Evolutionary conservation across 2,888 invertebrate species (phyloP).

Genomic region (Drosophila gaucha): DNA sequence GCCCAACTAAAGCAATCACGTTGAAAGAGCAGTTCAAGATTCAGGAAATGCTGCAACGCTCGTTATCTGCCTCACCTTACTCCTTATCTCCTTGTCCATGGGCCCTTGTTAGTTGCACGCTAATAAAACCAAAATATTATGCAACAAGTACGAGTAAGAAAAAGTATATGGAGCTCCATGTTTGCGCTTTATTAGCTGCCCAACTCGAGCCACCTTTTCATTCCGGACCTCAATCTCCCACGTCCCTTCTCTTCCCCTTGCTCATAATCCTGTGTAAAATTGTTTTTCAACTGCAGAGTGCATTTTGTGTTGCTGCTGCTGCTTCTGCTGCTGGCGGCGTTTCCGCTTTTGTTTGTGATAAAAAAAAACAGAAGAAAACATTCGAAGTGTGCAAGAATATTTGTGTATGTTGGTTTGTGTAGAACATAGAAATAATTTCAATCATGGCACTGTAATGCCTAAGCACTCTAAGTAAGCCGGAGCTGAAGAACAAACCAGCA

Average conservation of each 20-base stretch:
- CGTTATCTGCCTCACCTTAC: neutral
- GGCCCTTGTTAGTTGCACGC: slow-evolving; percentile 30
- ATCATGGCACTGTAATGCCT: slow-evolving; percentile 66
- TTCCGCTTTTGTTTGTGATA: slow-evolving; percentile 43
- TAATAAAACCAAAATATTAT: slow-evolving; percentile 77
- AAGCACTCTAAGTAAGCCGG: slow-evolving; percentile 42
- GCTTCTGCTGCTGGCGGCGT: slow-evolving; percentile 6
- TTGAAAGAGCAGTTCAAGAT: slow-evolving; percentile 62
- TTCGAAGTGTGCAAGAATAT: slow-evolving; percentile 9
- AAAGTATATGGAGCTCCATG: slow-evolving; percentile 47
- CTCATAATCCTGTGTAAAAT: slow-evolving; percentile 72
- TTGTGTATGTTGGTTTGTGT: slow-evolving; percentile 22
- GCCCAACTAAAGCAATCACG: slow-evolving; percentile 64
- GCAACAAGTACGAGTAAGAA: slow-evolving; percentile 74
- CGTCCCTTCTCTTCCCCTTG: neutral
- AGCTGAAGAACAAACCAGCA: slow-evolving; percentile 15
- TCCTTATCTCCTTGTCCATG: slow-evolving; percentile 4
- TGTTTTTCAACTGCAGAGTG: slow-evolving; percentile 66
- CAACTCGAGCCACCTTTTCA: slow-evolving; percentile 47
- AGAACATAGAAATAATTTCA: slow-evolving; percentile 73
- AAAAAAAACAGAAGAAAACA: slow-evolving; percentile 20
- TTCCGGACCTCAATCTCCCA: neutral
- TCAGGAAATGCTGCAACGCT: slow-evolving; percentile 40
- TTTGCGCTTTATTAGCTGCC: slow-evolving; percentile 73
- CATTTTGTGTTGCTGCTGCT: slow-evolving; percentile 45